Percentiles rank a stretch among this genome's conserved stretches.
Conservation (phyloP, 2,797 vertebrate genomes). For the Eulemur coronatus region DNA sequence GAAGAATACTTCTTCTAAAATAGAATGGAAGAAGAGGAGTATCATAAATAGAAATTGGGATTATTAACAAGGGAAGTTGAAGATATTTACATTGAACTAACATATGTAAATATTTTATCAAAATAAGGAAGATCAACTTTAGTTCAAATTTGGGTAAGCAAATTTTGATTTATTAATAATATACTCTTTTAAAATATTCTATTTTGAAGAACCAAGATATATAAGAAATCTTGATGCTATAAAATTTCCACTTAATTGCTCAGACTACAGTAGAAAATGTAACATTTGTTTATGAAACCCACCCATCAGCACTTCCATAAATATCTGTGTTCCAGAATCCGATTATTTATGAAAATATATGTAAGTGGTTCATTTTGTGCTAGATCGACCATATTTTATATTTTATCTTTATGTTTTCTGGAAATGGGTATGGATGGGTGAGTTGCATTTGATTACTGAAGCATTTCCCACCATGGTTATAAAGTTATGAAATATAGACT, state of each 20-base stretch:
- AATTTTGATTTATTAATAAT: constrained; percentile 13
- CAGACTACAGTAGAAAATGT: background rate
- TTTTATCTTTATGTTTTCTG: constrained; percentile 28
- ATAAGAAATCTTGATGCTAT: background rate
- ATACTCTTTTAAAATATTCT: background rate
- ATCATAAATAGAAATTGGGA: background rate
- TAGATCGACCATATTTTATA: constrained; percentile 4
- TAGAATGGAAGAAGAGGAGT: background rate
- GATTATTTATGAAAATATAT: constrained; percentile 37
- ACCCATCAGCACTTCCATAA: background rate
- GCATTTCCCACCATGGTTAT: background rate
- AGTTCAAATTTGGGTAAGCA: background rate
- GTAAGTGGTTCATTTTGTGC: background rate
- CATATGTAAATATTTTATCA: constrained; percentile 21
- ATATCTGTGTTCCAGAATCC: background rate
- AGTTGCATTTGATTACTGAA: constrained; percentile 34
- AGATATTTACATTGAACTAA: background rate
- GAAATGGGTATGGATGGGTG: background rate
- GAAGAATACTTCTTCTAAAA: background rate
- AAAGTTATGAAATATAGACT: constrained; percentile 6
- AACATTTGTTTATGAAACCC: background rate
- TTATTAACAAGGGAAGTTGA: background rate
- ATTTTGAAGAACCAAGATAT: background rate
- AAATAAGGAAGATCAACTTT: background rate
- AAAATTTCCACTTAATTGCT: background rate